Percentiles rank a stretch among this genome's conserved stretches.
Evolutionary conservation across 2,888 invertebrate genomes (phyloP).

Genomic region (Brachypalpus laphriformis): DNA sequence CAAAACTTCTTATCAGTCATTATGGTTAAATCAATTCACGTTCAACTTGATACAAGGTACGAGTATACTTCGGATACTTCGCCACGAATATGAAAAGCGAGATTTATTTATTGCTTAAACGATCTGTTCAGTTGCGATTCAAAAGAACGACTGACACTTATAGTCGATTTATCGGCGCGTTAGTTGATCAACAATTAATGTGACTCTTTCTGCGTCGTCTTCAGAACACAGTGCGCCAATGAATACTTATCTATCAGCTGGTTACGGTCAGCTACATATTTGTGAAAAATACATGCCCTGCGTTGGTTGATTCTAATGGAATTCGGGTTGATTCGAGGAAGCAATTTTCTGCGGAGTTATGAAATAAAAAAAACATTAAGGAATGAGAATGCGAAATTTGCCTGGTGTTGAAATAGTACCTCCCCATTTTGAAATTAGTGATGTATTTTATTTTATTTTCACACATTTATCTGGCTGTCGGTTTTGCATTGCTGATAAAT

Average conservation of each 20-base stretch:
- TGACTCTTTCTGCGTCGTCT: not conserved
- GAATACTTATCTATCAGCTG: not conserved
- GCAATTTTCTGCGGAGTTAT: not conserved
- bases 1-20: slow-evolving; percentile 13
- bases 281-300: too few relatives aligned
- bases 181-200: not conserved
- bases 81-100: not conserved
- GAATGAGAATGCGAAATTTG: not conserved
- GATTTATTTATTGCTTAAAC: not conserved
- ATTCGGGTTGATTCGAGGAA: not conserved
- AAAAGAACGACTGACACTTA: not conserved
- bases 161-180: not conserved
- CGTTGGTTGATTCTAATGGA: not conserved
- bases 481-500: too few relatives aligned
- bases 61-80: not conserved
- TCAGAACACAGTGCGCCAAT: not conserved
- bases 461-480: too few relatives aligned
- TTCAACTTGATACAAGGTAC: not conserved
- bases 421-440: not conserved
- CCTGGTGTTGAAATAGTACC: not conserved
- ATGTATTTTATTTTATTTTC: too few relatives aligned
- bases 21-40: not conserved
- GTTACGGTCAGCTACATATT: not conserved
- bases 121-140: not conserved
- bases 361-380: not conserved